These are phyloP conservation scores for Heteromyza rotundicornis DNA, from an alignment of 2,888 invertebrate genomes.

Conservation along the genomic window DNA sequence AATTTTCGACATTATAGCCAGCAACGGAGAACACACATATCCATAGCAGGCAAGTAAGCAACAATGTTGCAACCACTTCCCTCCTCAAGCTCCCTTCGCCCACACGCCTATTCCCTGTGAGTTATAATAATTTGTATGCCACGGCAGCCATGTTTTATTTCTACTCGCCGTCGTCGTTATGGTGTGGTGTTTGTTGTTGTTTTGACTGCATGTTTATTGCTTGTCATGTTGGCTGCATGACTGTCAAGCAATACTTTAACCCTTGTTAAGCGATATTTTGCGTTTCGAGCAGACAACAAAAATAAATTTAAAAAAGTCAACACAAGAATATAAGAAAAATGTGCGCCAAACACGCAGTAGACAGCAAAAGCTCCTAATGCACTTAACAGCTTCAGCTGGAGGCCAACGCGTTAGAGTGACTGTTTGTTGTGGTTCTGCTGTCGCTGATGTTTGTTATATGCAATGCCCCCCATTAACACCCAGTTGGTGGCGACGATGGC, in stretches of 20 bases:
- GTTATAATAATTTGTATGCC: slow-evolving; percentile 2
- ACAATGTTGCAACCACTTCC: too few species aligned
- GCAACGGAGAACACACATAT: not conserved
- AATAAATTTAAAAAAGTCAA: too few species aligned
- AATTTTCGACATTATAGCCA: slow-evolving; percentile 12
- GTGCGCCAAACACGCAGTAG: slow-evolving; percentile 28
- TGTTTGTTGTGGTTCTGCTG: not conserved
- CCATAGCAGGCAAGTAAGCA: too few species aligned
- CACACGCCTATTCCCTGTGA: not conserved
- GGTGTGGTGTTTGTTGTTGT: not conserved
- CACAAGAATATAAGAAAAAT: slow-evolving; percentile 25
- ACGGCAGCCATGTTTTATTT: not conserved
- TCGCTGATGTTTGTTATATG: not conserved
- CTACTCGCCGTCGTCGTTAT: not conserved
- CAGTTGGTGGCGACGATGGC: not conserved
- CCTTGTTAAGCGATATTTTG: too few species aligned
- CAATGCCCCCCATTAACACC: not conserved
- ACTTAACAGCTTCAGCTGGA: not conserved
- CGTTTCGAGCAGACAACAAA: too few species aligned
- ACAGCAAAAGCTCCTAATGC: slow-evolving; percentile 17
- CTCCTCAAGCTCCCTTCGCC: too few species aligned
- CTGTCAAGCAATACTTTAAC: too few species aligned
- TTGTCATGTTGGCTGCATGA: slow-evolving; percentile 16
- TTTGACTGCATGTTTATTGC: slow-evolving; percentile 17
- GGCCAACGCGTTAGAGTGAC: not conserved